A percentile compares a stretch with the other conserved stretches of the same genome.
Conservation (phyloP, 2,113 vertebrate genomes). For the Lathamus discolor region DNA sequence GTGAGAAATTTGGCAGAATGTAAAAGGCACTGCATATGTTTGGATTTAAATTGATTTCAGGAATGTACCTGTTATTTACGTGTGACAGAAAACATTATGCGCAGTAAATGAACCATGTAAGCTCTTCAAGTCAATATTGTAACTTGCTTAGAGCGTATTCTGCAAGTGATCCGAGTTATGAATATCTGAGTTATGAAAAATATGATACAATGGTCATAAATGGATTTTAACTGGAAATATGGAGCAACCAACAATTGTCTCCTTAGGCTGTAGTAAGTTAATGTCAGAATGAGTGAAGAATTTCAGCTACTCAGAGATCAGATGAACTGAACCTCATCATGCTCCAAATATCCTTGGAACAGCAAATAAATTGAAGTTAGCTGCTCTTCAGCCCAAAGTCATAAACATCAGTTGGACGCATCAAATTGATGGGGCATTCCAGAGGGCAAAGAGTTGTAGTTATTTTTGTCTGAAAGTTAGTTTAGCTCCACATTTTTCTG, state of each 20-base stretch:
- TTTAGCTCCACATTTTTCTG: neutral
- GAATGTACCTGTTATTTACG: constrained; percentile 3
- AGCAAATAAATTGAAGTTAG: neutral
- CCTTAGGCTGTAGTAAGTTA: neutral
- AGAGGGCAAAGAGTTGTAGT: neutral
- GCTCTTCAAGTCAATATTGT: neutral
- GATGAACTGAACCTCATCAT: neutral
- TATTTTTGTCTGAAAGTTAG: neutral
- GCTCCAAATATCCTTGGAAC: neutral
- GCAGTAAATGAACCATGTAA: neutral
- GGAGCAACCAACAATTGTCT: neutral
- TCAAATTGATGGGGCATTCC: neutral
- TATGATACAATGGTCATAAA: neutral
- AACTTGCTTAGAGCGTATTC: neutral
- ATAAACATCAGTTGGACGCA: neutral
- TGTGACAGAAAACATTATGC: neutral
- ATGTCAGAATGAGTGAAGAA: neutral
- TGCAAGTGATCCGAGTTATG: neutral
- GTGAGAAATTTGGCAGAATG: constrained; percentile 24
- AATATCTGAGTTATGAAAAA: neutral
- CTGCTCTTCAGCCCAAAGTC: neutral
- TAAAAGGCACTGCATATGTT: neutral
- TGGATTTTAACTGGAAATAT: neutral
- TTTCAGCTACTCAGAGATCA: neutral
- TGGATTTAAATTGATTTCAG: constrained; percentile 30